phyloP scores from a whole-genome alignment of 2,888 invertebrate genomes.

The Zelleria hepariella region DNA sequence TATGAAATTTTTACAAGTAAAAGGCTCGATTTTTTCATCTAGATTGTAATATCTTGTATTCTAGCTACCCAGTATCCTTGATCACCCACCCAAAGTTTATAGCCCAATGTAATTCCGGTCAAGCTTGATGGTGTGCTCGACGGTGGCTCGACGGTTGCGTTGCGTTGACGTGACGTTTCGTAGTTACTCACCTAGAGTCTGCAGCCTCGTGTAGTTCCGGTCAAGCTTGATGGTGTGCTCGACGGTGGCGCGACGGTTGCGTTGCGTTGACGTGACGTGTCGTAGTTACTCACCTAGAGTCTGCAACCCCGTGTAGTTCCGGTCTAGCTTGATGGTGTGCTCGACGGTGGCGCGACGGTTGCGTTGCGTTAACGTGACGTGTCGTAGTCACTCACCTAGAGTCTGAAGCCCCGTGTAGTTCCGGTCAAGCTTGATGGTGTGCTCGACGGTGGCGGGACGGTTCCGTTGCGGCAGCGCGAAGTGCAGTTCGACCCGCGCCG shows the following conservation, averaged over 20 bases:
- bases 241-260: conserved; percentile 84
- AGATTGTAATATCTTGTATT: too few relatives aligned
- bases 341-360: conserved; percentile 86
- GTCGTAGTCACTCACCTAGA: conserved; percentile 75
- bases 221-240: conserved; percentile 87
- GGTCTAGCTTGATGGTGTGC: conserved; percentile 85
- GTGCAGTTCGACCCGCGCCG: conserved; percentile 83
- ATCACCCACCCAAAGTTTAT: conserved; percentile 83
- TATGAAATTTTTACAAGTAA: too few relatives aligned
- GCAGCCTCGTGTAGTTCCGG: conserved; percentile 84
- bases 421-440: conserved; percentile 84
- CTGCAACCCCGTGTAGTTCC: conserved; percentile 86
- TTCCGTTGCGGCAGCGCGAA: conserved; percentile 79
- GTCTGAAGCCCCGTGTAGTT: conserved; percentile 88
- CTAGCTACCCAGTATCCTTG: too few relatives aligned
- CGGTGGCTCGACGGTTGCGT: conserved; percentile 82
- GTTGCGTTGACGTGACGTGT: conserved; percentile 78
- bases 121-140: conserved; percentile 84
- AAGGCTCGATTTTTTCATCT: too few relatives aligned
- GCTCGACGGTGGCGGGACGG: conserved; percentile 84
- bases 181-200: conserved; percentile 83
- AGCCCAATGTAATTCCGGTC: conserved; percentile 87
- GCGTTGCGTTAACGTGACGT: conserved; percentile 77
- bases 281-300: conserved; percentile 77
- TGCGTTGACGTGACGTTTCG: conserved; percentile 79